These are phyloP conservation scores for Sylvilagus bachmani DNA, from an alignment of 2,113 vertebrate species.

Conservation along the genomic window DNA sequence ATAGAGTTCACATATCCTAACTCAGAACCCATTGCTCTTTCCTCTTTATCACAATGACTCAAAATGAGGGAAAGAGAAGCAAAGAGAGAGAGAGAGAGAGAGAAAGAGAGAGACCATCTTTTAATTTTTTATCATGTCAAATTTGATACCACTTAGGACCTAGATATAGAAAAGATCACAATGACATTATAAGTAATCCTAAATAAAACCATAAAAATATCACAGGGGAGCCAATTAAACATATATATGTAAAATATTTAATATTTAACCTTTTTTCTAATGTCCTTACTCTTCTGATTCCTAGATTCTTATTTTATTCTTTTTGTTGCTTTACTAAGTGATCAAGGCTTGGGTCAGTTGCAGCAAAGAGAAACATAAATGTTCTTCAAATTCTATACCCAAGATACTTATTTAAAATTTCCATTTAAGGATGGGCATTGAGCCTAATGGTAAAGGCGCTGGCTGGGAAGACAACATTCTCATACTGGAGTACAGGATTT, in stretches of 20 bases:
- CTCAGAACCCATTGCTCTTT: slow-evolving; percentile 44
- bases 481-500: no score
- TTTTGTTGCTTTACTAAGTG: background rate
- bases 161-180: slow-evolving; percentile 43
- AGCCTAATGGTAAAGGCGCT: no score
- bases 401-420: slow-evolving; percentile 57
- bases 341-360: background rate
- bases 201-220: slow-evolving; percentile 35
- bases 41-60: slow-evolving; percentile 38
- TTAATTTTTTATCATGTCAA: slow-evolving; percentile 50
- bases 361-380: background rate
- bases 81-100: background rate
- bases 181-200: slow-evolving; percentile 37
- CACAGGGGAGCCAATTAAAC: background rate
- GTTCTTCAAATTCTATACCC: slow-evolving; percentile 30
- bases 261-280: background rate
- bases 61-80: background rate
- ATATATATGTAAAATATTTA: background rate
- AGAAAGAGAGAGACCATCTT: background rate
- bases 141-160: slow-evolving; percentile 2
- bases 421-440: background rate
- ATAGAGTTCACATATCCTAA: background rate
- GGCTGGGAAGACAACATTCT: no score
- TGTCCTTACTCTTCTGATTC: background rate
- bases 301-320: background rate